Conservation (phyloP, 2,113 vertebrate genomes). For the Spilogale gracilis region DNA sequence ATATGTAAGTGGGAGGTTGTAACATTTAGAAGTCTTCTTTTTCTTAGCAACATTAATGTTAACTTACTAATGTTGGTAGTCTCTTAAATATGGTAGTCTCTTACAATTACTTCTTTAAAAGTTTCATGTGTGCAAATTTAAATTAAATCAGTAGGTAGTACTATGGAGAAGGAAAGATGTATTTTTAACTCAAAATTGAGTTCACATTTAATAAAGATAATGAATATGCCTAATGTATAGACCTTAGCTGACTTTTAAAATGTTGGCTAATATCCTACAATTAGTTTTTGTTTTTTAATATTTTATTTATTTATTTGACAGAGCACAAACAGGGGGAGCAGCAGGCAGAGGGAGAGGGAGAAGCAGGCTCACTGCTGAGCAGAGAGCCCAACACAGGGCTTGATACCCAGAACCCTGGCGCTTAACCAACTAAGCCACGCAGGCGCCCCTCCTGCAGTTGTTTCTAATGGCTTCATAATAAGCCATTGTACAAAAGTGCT, state of each 20-base stretch:
- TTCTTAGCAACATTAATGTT: slow-evolving; percentile 37
- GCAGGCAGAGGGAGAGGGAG: too few species aligned
- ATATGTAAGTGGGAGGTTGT: neutral
- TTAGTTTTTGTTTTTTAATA: neutral
- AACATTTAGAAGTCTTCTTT: slow-evolving; percentile 4
- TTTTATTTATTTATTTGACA: too few species aligned
- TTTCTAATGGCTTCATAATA: neutral
- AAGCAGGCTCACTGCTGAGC: too few species aligned
- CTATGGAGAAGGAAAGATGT: neutral
- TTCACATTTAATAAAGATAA: neutral
- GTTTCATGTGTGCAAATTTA: neutral
- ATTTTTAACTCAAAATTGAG: neutral
- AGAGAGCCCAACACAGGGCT: too few species aligned
- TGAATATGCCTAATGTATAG: neutral
- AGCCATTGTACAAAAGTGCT: neutral
- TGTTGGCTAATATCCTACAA: neutral
- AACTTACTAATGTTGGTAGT: neutral
- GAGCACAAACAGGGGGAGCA: too few species aligned
- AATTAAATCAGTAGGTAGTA: neutral
- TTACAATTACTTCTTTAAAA: neutral
- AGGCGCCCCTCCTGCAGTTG: too few species aligned
- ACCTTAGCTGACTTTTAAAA: neutral
- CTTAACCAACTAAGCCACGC: too few species aligned
- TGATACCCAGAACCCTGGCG: too few species aligned
- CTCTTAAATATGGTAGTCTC: neutral